Percentiles rank a stretch among this genome's conserved stretches.
These are phyloP conservation scores for Arbacia lixula DNA, from an alignment of 53 echinoderm and acorn worm species.

Conservation along the genomic window DNA sequence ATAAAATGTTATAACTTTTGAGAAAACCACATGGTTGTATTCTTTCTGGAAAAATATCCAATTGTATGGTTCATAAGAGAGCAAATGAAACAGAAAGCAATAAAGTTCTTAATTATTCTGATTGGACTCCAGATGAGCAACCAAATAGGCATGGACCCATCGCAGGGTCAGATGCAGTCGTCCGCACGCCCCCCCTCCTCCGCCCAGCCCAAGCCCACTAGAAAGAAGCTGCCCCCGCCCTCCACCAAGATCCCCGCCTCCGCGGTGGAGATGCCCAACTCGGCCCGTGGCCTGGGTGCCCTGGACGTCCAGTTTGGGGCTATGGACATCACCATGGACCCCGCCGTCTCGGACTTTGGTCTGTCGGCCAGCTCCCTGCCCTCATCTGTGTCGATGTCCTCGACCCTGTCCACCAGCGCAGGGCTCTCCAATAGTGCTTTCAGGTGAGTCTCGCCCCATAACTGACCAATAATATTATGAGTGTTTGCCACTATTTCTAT, in stretches of 20 bases:
- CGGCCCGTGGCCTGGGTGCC: slow-evolving; percentile 86
- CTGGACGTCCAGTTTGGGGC: slow-evolving; percentile 99
- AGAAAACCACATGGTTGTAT: too few relatives aligned
- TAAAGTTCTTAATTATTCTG: too few relatives aligned
- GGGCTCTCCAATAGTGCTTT: slow-evolving; percentile 76
- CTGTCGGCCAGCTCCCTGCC: slow-evolving; percentile 51
- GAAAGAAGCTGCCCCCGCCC: slow-evolving; percentile 93
- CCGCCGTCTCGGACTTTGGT: slow-evolving; percentile 83
- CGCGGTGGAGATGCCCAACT: slow-evolving; percentile 97
- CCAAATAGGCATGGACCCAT: slow-evolving; percentile 68
- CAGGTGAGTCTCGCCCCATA: slow-evolving; percentile 44
- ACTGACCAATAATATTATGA: too few relatives aligned
- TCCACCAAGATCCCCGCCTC: slow-evolving; percentile 99
- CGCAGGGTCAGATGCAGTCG: slow-evolving; percentile 63
- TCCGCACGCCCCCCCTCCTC: slow-evolving; percentile 59
- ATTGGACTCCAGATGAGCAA: too few relatives aligned
- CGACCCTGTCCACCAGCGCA: slow-evolving; percentile 70
- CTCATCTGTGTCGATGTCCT: slow-evolving; percentile 51
- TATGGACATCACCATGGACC: slow-evolving; percentile 93
- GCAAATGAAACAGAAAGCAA: too few relatives aligned
- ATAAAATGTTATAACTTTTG: too few relatives aligned
- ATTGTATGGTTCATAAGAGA: too few relatives aligned
- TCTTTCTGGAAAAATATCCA: too few relatives aligned
- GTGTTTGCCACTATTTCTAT: too few relatives aligned
- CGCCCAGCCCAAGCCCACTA: slow-evolving; percentile 70